These are phyloP conservation scores for Brachypteracias leptosomus DNA, from an alignment of 2,113 vertebrate genomes.

Conservation along the genomic window DNA sequence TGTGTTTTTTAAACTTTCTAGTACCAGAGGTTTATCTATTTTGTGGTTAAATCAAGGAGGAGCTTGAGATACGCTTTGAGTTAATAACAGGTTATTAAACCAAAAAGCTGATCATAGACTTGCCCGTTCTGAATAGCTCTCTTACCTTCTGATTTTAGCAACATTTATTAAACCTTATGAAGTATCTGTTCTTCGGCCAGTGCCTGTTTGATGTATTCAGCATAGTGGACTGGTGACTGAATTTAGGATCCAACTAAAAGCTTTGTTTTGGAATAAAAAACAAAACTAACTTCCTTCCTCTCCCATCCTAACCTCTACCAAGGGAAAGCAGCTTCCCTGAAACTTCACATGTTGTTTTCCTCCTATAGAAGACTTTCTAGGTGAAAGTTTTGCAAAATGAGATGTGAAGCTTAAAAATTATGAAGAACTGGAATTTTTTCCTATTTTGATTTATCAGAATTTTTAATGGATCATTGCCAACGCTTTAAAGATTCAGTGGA, in stretches of 20 bases:
- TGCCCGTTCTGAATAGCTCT: not conserved
- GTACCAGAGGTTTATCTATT: not conserved
- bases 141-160: not conserved
- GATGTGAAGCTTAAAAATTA: not conserved
- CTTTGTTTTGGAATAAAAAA: slow-evolving; percentile 47
- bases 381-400: slow-evolving; percentile 32
- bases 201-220: not conserved
- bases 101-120: not conserved
- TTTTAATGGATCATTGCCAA: not conserved
- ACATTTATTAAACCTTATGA: not conserved
- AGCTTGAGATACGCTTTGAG: not conserved
- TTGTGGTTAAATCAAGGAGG: not conserved
- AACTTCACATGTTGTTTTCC: slow-evolving; percentile 42
- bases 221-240: not conserved
- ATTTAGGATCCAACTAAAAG: not conserved
- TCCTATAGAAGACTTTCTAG: slow-evolving; percentile 34
- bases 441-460: fast-evolving
- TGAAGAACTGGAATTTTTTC: not conserved
- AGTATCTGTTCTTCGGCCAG: not conserved
- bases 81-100: not conserved
- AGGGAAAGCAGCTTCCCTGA: slow-evolving; percentile 31
- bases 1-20: not conserved
- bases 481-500: not conserved
- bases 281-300: slow-evolving; percentile 36
- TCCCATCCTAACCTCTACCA: not conserved